These are phyloP conservation scores for Leptopilina myrica DNA, from an alignment of 2,888 invertebrate species.

Conservation along the genomic window DNA sequence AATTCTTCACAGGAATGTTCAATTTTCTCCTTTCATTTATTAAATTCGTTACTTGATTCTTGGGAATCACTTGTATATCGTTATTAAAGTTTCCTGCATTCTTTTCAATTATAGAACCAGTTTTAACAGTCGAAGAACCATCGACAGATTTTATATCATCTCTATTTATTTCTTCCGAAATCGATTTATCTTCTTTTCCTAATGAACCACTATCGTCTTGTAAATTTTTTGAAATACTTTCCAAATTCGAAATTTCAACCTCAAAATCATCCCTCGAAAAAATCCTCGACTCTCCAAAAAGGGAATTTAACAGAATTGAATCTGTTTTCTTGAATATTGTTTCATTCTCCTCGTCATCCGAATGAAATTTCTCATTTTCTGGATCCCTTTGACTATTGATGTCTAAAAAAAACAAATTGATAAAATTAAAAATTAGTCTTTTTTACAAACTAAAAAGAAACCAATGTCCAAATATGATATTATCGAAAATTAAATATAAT, in stretches of 20 bases:
- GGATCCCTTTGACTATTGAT: not conserved
- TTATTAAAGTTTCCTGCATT: not conserved
- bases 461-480: not conserved
- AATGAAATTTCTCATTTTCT: not conserved
- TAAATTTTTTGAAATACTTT: not conserved
- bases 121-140: not conserved
- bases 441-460: not conserved
- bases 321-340: conserved; percentile 21
- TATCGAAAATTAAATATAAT: not conserved
- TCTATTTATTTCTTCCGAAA: not conserved
- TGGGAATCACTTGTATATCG: not conserved
- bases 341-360: conserved; percentile 24
- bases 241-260: not conserved
- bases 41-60: not conserved
- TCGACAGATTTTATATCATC: not conserved
- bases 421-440: not conserved
- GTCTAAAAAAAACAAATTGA: not conserved
- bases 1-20: not conserved
- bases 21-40: conserved; percentile 24
- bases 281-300: conserved; percentile 20
- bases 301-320: conserved; percentile 4
- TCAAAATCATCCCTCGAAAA: not conserved
- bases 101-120: not conserved
- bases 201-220: not conserved
- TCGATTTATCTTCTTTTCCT: not conserved